phyloP scores from a whole-genome alignment of 2,888 invertebrate genomes.

The Cepaea hortensis region DNA sequence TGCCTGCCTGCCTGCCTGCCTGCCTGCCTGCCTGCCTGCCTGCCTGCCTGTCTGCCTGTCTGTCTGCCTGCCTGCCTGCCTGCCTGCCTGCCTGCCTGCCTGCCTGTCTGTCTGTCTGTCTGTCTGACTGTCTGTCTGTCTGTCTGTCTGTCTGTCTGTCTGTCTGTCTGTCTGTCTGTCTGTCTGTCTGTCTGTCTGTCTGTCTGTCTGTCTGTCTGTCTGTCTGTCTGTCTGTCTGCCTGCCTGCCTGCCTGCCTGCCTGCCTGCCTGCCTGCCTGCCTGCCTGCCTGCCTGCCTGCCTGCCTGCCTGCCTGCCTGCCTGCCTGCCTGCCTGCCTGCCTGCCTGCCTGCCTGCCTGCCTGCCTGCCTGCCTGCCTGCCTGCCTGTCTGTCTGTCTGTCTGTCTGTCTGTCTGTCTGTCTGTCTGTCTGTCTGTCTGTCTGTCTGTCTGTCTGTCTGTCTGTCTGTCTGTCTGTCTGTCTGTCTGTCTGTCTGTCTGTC shows the following conservation, averaged over 20 bases:
- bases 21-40: no score
- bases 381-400: neutral
- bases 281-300: neutral
- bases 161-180: no score
- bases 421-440: constrained; percentile 40
- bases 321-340: neutral
- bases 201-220: constrained; percentile 18
- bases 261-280: neutral
- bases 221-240: constrained; percentile 13
- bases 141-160: no score
- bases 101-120: no score
- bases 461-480: constrained; percentile 40
- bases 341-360: no score
- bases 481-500: constrained; percentile 39
- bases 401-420: constrained; percentile 37
- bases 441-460: constrained; percentile 39
- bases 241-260: neutral
- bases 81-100: no score
- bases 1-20: no score
- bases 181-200: no score
- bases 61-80: no score
- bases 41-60: no score
- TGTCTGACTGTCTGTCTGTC: no score
- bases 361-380: no score
- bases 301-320: neutral